A percentile compares a stretch with the other conserved stretches of the same genome.
Conservation (phyloP, 2,888 invertebrate genomes). For the Campoplex capitator region DNA sequence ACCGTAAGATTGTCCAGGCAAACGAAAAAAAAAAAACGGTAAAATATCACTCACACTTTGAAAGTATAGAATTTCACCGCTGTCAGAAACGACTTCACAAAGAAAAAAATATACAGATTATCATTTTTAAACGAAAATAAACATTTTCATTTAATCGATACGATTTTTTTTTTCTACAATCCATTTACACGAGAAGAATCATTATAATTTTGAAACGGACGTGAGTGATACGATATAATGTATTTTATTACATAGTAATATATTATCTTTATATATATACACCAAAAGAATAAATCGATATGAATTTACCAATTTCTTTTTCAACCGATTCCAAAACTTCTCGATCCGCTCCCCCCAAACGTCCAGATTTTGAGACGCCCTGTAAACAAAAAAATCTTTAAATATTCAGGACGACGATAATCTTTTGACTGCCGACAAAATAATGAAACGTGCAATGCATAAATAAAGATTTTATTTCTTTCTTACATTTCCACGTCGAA, state of each 20-base stretch:
- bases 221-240: conserved; percentile 51
- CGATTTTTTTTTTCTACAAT: not conserved
- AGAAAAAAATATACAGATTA: not conserved
- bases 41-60: conserved; percentile 31
- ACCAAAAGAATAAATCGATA: not conserved
- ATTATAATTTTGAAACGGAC: conserved; percentile 28
- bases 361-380: not conserved
- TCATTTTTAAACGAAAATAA: not conserved
- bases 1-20: conserved; percentile 27
- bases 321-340: not conserved
- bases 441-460: not conserved
- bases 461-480: not conserved
- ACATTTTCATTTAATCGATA: not conserved
- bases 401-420: not conserved
- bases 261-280: not conserved
- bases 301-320: not conserved
- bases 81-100: not conserved
- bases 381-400: not conserved
- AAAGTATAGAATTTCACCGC: not conserved
- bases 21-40: not conserved
- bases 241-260: conserved; percentile 59
- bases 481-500: not conserved
- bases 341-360: not conserved
- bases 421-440: not conserved
- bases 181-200: not conserved